These are phyloP conservation scores for Sphaerophoria taeniata DNA, from an alignment of 2,888 invertebrate species.

Conservation along the genomic window DNA sequence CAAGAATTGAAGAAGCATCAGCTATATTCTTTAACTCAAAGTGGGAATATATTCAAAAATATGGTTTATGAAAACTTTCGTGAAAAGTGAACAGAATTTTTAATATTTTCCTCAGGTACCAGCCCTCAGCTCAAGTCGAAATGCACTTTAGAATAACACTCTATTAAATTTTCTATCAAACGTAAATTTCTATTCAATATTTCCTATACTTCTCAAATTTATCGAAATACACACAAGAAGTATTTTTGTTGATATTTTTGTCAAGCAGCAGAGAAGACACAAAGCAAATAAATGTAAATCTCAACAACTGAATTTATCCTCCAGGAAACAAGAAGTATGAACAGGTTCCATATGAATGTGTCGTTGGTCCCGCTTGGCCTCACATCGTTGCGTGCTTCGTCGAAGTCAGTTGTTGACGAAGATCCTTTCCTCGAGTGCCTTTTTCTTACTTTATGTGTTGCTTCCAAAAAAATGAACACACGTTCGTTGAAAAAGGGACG, in stretches of 20 bases:
- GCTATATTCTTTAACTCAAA: no score
- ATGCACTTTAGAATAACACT: conserved; percentile 14
- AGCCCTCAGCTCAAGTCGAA: not conserved
- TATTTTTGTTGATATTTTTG: not conserved
- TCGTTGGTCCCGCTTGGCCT: conserved; percentile 27
- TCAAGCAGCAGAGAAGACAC: not conserved
- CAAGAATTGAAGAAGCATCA: no score
- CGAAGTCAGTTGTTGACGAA: not conserved
- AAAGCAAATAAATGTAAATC: conserved; percentile 25
- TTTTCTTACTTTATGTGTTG: conserved; percentile 11
- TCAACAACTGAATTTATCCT: conserved; percentile 41
- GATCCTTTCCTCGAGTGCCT: conserved; percentile 32
- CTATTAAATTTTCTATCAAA: conserved; percentile 15
- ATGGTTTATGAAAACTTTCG: no score
- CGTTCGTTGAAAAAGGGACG: conserved; percentile 13
- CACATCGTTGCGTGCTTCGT: not conserved
- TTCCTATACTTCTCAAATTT: not conserved
- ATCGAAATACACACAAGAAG: not conserved
- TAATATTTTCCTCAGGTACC: no score
- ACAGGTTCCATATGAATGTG: conserved; percentile 44
- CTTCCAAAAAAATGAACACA: not conserved
- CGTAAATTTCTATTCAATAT: conserved; percentile 25
- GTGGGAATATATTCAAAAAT: no score
- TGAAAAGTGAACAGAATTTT: no score
- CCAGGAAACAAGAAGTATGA: conserved; percentile 36